Evolutionary conservation across 2,113 vertebrate genomes (phyloP).

Genomic region (Okapia johnstoni): DNA sequence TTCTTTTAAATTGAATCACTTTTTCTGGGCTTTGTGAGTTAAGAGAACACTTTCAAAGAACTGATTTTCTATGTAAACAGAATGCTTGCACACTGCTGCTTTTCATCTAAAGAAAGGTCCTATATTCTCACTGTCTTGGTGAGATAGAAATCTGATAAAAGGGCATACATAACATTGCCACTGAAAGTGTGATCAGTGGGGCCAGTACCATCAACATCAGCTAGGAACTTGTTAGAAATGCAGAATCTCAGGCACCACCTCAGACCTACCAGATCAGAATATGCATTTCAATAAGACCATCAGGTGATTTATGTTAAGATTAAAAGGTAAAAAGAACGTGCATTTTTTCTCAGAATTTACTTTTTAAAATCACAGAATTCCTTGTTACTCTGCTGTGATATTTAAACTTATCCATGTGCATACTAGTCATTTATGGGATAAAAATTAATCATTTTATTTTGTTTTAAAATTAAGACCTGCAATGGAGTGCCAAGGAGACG

Average conservation of each 20-base stretch:
- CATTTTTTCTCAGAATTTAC: not conserved
- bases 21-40: slow-evolving; percentile 32
- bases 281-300: not conserved
- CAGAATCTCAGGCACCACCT: not conserved
- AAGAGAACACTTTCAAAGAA: not conserved
- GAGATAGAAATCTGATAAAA: not conserved
- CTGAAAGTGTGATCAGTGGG: not conserved
- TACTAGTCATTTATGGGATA: not conserved
- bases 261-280: not conserved
- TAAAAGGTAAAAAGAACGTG: slow-evolving; percentile 12
- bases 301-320: not conserved
- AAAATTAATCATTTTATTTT: not conserved
- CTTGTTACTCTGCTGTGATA: slow-evolving; percentile 5
- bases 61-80: slow-evolving; percentile 36
- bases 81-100: not conserved
- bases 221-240: not conserved
- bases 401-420: not conserved
- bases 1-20: slow-evolving; percentile 21
- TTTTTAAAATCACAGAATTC: not conserved
- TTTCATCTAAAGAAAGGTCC: slow-evolving; percentile 1
- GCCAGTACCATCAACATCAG: not conserved
- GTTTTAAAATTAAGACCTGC: slow-evolving; percentile 19
- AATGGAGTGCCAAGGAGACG: not conserved
- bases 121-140: not conserved
- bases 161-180: not conserved